These are phyloP conservation scores for Oreochromis grahami DNA, from an alignment of 2,797 vertebrate species.

Conservation along the genomic window DNA sequence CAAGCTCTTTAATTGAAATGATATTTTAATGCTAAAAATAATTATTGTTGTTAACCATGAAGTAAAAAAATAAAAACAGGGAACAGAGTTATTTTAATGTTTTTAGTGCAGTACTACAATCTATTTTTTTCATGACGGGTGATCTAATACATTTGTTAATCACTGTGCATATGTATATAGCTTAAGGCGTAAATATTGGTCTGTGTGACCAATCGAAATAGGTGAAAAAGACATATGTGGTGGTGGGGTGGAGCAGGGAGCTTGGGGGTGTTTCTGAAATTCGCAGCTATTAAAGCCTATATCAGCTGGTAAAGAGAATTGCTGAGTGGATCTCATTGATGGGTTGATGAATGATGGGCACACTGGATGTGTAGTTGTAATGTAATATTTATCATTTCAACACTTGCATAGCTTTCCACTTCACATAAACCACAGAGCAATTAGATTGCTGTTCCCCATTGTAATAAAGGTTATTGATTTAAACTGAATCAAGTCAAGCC, in stretches of 20 bases:
- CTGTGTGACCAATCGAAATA: background rate
- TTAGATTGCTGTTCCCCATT: constrained; percentile 6
- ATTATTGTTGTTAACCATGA: background rate
- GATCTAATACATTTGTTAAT: background rate
- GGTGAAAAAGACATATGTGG: background rate
- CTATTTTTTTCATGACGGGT: background rate
- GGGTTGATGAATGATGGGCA: background rate
- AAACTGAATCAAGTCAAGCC: constrained; percentile 3
- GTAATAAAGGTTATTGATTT: constrained; percentile 41
- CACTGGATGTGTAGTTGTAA: background rate
- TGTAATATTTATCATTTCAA: constrained; percentile 4
- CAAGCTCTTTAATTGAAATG: background rate
- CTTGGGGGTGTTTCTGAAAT: background rate
- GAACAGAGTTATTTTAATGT: background rate
- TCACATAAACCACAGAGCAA: constrained; percentile 2
- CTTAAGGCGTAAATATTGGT: background rate
- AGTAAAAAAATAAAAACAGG: background rate
- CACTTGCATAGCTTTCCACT: background rate
- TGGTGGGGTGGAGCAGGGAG: background rate
- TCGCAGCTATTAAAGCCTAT: background rate
- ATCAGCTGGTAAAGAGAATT: background rate
- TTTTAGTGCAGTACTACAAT: background rate
- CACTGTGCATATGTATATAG: background rate
- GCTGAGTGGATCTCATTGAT: background rate
- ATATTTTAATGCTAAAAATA: background rate